Percentiles rank a stretch among this genome's conserved stretches.
These are phyloP conservation scores for Micrasema minimum DNA, from an alignment of 1,140 invertebrate genomes.

Conservation along the genomic window DNA sequence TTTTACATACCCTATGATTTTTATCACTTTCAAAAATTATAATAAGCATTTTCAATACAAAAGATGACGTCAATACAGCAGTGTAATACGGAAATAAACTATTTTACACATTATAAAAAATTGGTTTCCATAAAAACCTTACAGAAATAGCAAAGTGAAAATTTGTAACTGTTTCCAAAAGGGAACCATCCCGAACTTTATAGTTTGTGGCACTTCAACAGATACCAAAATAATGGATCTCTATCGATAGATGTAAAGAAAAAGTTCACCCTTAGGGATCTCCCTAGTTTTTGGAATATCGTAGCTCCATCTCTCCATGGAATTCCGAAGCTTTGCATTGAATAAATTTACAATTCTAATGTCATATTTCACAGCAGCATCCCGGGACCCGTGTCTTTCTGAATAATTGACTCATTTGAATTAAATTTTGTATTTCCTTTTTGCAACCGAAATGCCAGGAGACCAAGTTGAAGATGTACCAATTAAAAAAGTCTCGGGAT, in stretches of 20 bases:
- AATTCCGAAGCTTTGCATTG: conserved; percentile 49
- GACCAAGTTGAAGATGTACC: conserved; percentile 16
- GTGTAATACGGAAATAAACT: too few relatives aligned
- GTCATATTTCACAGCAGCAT: conserved; percentile 52
- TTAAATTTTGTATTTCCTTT: conserved; percentile 47
- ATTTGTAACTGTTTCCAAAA: too few relatives aligned
- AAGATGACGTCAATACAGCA: too few relatives aligned
- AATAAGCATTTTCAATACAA: too few relatives aligned
- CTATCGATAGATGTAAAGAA: not conserved
- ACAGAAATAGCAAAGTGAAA: too few relatives aligned
- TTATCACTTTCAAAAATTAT: too few relatives aligned
- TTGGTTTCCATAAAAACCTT: too few relatives aligned
- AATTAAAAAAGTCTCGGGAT: conserved; percentile 31
- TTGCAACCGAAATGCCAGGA: conserved; percentile 16
- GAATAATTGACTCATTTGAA: conserved; percentile 55
- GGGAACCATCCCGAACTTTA: too few relatives aligned
- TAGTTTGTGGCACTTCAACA: too few relatives aligned
- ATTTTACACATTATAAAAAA: too few relatives aligned
- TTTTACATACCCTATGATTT: too few relatives aligned
- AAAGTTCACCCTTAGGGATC: conserved; percentile 7
- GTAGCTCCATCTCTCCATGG: conserved; percentile 44
- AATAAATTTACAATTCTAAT: conserved; percentile 55
- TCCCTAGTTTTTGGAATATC: conserved; percentile 19
- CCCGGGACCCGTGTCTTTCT: conserved; percentile 39
- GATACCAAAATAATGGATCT: conserved; percentile 2